Conservation (phyloP, 1,140 invertebrate species). For the Episyrphus balteatus region DNA sequence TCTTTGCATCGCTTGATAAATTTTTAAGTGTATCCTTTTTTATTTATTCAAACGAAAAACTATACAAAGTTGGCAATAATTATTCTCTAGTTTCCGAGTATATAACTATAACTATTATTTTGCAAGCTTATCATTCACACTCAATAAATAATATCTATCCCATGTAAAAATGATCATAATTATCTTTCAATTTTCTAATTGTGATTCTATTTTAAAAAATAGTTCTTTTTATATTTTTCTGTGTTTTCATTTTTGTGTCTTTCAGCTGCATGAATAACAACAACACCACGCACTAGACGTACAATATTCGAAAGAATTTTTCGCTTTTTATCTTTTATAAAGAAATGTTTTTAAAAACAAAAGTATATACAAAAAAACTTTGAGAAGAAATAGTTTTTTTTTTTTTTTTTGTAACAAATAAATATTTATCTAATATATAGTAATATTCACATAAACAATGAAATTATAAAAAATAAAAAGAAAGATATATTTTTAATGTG, state of each 20-base stretch:
- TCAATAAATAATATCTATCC: too few species aligned
- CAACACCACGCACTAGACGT: slow-evolving; percentile 33
- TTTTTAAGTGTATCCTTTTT: too few species aligned
- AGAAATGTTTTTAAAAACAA: slow-evolving; percentile 31
- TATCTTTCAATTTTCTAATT: too few species aligned
- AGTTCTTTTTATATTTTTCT: too few species aligned
- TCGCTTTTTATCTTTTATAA: slow-evolving; percentile 32
- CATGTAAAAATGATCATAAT: too few species aligned
- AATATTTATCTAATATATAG: slow-evolving; percentile 3
- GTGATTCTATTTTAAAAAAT: too few species aligned
- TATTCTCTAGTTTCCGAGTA: too few species aligned
- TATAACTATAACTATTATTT: too few species aligned
- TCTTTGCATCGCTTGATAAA: too few species aligned
- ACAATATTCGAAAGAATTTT: slow-evolving; percentile 30
- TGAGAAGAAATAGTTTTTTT: slow-evolving; percentile 7
- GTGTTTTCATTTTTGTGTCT: slow-evolving; percentile 12
- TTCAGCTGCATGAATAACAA: slow-evolving; percentile 38
- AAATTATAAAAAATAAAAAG: slow-evolving; percentile 2
- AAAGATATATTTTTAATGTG: slow-evolving; percentile 10
- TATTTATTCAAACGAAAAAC: too few species aligned
- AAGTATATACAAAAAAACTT: slow-evolving; percentile 7
- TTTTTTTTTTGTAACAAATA: slow-evolving; percentile 5
- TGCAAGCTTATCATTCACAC: too few species aligned
- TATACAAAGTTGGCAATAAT: too few species aligned
- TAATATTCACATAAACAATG: slow-evolving; percentile 8